Conservation (phyloP, 2,888 invertebrate genomes). For the Zygaena filipendulae region DNA sequence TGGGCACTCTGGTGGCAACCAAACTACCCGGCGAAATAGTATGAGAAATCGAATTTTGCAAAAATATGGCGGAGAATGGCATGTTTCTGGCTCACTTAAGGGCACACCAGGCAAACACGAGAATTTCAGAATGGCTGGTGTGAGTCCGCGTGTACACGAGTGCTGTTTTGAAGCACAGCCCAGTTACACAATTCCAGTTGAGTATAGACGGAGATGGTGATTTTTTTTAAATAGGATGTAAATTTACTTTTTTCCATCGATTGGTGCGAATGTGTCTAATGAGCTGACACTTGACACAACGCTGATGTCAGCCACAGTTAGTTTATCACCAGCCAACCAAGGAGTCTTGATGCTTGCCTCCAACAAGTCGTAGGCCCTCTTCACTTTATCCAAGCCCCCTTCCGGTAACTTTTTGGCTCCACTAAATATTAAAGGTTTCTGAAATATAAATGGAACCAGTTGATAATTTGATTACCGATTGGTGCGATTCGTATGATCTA, state of each 20-base stretch:
- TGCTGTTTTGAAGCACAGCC: too few species aligned
- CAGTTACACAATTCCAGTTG: too few species aligned
- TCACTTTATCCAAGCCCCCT: constrained; percentile 3
- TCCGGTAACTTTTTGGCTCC: constrained; percentile 23
- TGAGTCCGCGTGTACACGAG: too few species aligned
- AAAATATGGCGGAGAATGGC: too few species aligned
- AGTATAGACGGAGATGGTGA: too few species aligned
- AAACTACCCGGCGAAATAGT: too few species aligned
- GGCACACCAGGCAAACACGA: too few species aligned
- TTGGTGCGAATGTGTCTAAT: constrained; percentile 25
- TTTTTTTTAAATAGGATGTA: neutral
- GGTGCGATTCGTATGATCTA: too few species aligned
- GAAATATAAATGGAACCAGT: constrained; percentile 10
- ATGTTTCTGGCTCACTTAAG: too few species aligned
- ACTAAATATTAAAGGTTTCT: constrained; percentile 29
- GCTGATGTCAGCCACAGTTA: constrained; percentile 69
- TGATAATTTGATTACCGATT: neutral
- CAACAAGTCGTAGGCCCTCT: constrained; percentile 10
- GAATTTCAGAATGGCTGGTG: too few species aligned
- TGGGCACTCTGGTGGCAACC: too few species aligned
- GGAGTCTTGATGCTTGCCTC: constrained; percentile 36
- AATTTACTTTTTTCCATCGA: constrained; percentile 23
- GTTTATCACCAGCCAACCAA: constrained; percentile 59
- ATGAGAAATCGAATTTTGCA: too few species aligned
- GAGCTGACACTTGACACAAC: constrained; percentile 57